A percentile compares a stretch with the other conserved stretches of the same genome.
These are phyloP conservation scores for Apodemus sylvaticus DNA, from an alignment of 2,113 vertebrate genomes.

Conservation along the genomic window DNA sequence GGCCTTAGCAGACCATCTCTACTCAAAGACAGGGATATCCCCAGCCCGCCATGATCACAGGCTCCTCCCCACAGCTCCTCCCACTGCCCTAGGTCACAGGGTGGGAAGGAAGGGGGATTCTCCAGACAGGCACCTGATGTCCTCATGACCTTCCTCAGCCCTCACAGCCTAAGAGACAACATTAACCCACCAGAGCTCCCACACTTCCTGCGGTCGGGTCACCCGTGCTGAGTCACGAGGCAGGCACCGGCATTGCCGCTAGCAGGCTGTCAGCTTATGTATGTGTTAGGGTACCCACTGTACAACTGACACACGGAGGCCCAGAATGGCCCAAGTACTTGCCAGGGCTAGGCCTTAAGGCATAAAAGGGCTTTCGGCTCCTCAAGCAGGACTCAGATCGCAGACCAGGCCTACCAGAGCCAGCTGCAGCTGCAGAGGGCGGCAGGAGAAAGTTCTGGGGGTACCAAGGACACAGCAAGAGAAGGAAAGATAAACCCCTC, in stretches of 20 bases:
- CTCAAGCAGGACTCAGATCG: not conserved
- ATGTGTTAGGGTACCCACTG: not conserved
- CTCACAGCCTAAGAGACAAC: not conserved
- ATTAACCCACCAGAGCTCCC: not conserved
- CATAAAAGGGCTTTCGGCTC: not conserved
- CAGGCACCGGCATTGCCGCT: not conserved
- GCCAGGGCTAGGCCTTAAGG: not conserved
- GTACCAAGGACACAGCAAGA: not conserved
- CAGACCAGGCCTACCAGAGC: not conserved
- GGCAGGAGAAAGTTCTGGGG: not conserved
- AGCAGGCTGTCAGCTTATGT: not conserved
- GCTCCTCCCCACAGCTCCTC: not conserved
- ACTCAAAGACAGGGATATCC: not conserved
- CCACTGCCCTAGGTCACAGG: conserved; percentile 41
- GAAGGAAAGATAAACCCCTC: not conserved
- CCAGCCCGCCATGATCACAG: not conserved
- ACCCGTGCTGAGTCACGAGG: not conserved
- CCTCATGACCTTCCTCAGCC: conserved; percentile 60
- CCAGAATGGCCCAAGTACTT: not conserved
- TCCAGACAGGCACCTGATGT: conserved; percentile 71
- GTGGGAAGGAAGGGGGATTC: conserved; percentile 41
- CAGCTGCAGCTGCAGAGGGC: not conserved
- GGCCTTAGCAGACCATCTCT: not conserved
- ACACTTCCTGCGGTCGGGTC: not conserved
- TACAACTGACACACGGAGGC: not conserved